Conservation (phyloP, 2,888 invertebrate species). For the Tridacna crocea region DNA sequence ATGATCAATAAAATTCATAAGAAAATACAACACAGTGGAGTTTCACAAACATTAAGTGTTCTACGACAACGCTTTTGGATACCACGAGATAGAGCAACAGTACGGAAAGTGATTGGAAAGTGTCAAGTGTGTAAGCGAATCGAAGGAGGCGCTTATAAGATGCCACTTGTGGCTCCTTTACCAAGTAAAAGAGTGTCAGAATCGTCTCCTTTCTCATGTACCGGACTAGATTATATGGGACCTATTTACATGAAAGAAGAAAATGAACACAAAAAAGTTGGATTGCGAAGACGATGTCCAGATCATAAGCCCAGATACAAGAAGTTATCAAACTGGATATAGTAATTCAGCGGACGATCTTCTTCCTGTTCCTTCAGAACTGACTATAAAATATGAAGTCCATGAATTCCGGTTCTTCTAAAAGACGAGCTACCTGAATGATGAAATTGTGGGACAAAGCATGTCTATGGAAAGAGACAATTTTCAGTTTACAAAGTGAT, state of each 20-base stretch:
- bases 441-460: too few relatives aligned
- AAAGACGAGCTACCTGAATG: too few relatives aligned
- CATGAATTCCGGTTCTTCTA: too few relatives aligned
- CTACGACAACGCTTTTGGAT: neutral
- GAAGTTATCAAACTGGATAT: too few relatives aligned
- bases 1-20: constrained; percentile 21
- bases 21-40: neutral
- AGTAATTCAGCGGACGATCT: too few relatives aligned
- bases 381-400: too few relatives aligned
- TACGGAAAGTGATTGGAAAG: neutral
- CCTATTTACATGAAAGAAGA: neutral
- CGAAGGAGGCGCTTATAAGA: neutral
- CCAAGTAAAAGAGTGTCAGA: neutral
- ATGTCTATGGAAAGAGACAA: too few relatives aligned
- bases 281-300: too few relatives aligned
- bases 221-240: constrained; percentile 6
- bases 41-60: neutral
- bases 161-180: neutral
- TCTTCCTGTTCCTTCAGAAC: too few relatives aligned
- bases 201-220: neutral
- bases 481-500: too few relatives aligned
- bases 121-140: neutral
- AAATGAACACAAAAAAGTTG: neutral
- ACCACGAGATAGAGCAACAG: neutral
- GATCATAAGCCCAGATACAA: too few relatives aligned